Conservation (phyloP, 2,797 vertebrate genomes). For the Schizopygopsis malacanthus region DNA sequence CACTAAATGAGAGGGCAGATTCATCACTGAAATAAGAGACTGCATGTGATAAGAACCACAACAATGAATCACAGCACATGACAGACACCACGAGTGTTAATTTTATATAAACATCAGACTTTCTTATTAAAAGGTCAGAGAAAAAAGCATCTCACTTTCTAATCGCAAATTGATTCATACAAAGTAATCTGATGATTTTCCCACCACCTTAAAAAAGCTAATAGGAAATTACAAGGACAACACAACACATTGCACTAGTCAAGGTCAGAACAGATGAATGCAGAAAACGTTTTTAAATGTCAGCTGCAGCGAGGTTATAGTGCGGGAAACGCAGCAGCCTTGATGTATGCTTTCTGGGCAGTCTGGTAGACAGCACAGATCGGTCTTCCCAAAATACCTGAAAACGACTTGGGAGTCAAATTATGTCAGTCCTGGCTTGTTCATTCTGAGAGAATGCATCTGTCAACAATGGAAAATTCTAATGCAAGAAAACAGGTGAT, state of each 20-base stretch:
- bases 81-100: not conserved
- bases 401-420: constrained; percentile 59
- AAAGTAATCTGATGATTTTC: constrained; percentile 8
- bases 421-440: constrained; percentile 50
- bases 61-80: not conserved
- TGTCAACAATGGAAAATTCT: constrained; percentile 39
- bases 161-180: not conserved
- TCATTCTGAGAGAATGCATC: constrained; percentile 43
- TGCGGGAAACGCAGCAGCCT: constrained; percentile 50
- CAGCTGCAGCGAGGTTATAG: constrained; percentile 45
- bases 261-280: constrained; percentile 52
- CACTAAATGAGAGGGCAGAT: constrained; percentile 13
- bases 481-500: constrained; percentile 61
- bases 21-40: constrained; percentile 12
- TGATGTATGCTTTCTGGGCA: constrained; percentile 54
- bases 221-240: constrained; percentile 12
- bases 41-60: not conserved
- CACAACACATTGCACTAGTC: constrained; percentile 30
- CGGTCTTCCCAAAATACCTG: constrained; percentile 46
- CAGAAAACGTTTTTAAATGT: constrained; percentile 55
- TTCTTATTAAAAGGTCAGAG: not conserved
- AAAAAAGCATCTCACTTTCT: not conserved
- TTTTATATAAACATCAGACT: not conserved
- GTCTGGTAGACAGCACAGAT: constrained; percentile 51
- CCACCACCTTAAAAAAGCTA: constrained; percentile 14